These are phyloP conservation scores for Enteromius viviparus DNA, from an alignment of 2,797 vertebrate species.

Conservation along the genomic window DNA sequence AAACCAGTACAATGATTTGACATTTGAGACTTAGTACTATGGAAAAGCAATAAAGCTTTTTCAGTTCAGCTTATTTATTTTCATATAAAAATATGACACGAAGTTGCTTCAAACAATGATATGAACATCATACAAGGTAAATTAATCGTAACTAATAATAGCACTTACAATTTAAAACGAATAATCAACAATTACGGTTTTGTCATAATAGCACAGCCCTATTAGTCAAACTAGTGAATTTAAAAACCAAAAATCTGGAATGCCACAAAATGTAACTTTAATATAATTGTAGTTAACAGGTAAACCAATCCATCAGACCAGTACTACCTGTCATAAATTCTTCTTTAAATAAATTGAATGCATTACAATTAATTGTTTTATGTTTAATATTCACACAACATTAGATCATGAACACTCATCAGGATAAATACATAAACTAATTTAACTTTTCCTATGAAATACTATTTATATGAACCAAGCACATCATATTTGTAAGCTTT, in stretches of 20 bases:
- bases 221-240: background rate
- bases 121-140: no score
- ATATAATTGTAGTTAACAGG: background rate
- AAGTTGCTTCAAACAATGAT: no score
- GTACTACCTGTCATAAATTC: background rate
- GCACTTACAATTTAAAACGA: no score
- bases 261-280: background rate
- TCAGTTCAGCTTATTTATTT: no score
- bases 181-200: no score
- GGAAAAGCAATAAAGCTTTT: no score
- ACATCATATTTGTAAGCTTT: conserved; percentile 8
- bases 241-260: background rate
- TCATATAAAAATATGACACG: no score
- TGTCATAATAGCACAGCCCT: no score
- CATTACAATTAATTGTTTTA: background rate
- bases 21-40: no score
- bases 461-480: background rate
- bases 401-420: background rate
- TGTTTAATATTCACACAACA: background rate
- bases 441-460: background rate
- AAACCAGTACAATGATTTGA: no score
- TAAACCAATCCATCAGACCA: background rate
- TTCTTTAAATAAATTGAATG: background rate
- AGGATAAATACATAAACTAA: background rate
- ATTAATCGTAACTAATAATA: no score